Percentiles rank a stretch among this genome's conserved stretches.
These are phyloP conservation scores for Ennomos fuscantarius DNA, from an alignment of 2,888 invertebrate genomes.

Conservation along the genomic window DNA sequence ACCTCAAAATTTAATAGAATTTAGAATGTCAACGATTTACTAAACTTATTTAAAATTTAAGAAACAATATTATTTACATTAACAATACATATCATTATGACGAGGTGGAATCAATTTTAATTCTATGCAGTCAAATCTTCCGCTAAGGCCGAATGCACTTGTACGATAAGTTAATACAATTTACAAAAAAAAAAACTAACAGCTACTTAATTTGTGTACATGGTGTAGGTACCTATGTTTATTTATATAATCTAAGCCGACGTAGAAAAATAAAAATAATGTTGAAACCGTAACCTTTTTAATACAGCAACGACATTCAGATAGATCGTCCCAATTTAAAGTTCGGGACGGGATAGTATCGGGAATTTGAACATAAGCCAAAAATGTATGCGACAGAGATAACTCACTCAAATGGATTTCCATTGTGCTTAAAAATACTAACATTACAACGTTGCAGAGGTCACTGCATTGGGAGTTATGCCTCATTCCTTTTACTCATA, in stretches of 20 bases:
- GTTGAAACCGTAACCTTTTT: not conserved
- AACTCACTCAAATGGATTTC: slow-evolving; percentile 32
- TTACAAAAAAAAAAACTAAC: not conserved
- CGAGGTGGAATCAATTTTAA: slow-evolving; percentile 43
- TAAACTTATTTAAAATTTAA: slow-evolving; percentile 48
- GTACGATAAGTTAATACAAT: slow-evolving; percentile 21
- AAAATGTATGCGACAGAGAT: slow-evolving; percentile 49
- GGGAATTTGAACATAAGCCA: slow-evolving; percentile 59
- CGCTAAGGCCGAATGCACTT: slow-evolving; percentile 58
- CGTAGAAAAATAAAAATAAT: too few species aligned
- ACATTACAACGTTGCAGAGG: slow-evolving; percentile 30
- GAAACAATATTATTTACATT: slow-evolving; percentile 60
- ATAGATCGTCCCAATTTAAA: slow-evolving; percentile 24
- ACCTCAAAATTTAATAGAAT: slow-evolving; percentile 66
- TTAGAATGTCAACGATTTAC: slow-evolving; percentile 68
- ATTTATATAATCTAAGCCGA: too few species aligned
- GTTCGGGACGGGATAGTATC: slow-evolving; percentile 14
- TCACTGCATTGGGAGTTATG: slow-evolving; percentile 3
- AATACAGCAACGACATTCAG: slow-evolving; percentile 14
- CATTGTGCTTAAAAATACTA: slow-evolving; percentile 38
- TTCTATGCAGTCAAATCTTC: slow-evolving; percentile 84
- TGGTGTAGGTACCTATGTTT: too few species aligned
- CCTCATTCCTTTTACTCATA: not conserved
- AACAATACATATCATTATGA: slow-evolving; percentile 38
- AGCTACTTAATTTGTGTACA: too few species aligned